A percentile compares a stretch with the other conserved stretches of the same genome.
Evolutionary conservation across 1,140 invertebrate genomes (phyloP).

Genomic region (Bradynema listronoti): DNA sequence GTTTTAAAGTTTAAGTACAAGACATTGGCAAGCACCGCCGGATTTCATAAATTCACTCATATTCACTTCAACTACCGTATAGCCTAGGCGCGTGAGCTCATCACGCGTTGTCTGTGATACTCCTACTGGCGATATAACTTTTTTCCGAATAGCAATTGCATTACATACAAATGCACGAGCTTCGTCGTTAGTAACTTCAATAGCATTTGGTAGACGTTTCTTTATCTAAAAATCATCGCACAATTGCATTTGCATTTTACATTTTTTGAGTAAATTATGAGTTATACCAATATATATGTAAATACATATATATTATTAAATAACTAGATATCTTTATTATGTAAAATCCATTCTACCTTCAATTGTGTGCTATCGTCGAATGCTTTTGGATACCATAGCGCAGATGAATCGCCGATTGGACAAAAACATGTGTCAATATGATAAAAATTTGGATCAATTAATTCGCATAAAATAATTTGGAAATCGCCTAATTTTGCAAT

Average conservation of each 20-base stretch:
- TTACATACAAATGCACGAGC: constrained; percentile 55
- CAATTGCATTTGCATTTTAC: too few relatives aligned
- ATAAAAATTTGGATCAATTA: constrained; percentile 48
- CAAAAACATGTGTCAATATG: constrained; percentile 56
- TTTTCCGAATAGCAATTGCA: constrained; percentile 51
- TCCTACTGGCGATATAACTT: constrained; percentile 51
- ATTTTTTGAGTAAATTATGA: too few relatives aligned
- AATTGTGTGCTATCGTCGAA: constrained; percentile 46
- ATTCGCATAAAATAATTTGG: constrained; percentile 49
- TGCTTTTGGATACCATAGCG: constrained; percentile 53
- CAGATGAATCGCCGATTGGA: constrained; percentile 44
- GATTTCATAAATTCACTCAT: constrained; percentile 58
- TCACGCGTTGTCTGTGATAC: constrained; percentile 39
- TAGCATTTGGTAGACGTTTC: constrained; percentile 47
- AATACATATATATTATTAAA: too few relatives aligned
- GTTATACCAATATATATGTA: too few relatives aligned
- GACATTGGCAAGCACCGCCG: constrained; percentile 55
- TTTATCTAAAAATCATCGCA: constrained; percentile 40
- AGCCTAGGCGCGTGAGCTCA: constrained; percentile 38
- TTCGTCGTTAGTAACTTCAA: constrained; percentile 50
- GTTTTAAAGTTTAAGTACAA: constrained; percentile 54
- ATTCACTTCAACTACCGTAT: constrained; percentile 48
- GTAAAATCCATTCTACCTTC: constrained; percentile 36
- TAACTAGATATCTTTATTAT: neutral
- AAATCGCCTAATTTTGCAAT: constrained; percentile 45